Conservation (phyloP, 2,888 invertebrate genomes). For the Lycia hirtaria region DNA sequence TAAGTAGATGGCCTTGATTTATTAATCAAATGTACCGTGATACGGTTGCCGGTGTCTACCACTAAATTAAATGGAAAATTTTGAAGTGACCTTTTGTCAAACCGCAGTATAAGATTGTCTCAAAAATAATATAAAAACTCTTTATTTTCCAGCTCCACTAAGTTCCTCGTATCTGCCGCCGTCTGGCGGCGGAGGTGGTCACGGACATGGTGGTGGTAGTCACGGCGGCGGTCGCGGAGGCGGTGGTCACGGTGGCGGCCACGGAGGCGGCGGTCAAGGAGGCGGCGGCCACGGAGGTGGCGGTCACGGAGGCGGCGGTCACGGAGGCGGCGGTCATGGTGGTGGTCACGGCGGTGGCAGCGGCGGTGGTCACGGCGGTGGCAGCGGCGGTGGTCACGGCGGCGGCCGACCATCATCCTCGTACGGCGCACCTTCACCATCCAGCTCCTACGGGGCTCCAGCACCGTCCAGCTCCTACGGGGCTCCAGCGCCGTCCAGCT, state of each 20-base stretch:
- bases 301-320: slow-evolving; percentile 35
- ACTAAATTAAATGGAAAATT: no score
- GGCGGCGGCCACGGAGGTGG: slow-evolving; percentile 44
- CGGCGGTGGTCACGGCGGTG: slow-evolving; percentile 52
- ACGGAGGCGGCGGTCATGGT: background rate
- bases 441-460: slow-evolving; percentile 68
- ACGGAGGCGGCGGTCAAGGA: slow-evolving; percentile 63
- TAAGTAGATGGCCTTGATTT: no score
- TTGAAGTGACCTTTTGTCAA: no score
- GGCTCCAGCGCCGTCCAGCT: slow-evolving; percentile 56
- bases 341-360: background rate
- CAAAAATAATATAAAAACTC: background rate
- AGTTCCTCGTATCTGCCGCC: slow-evolving; percentile 87
- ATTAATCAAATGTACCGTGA: no score
- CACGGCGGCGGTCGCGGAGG: slow-evolving; percentile 48
- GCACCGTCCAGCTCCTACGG: slow-evolving; percentile 77
- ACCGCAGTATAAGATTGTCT: no score
- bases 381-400: slow-evolving; percentile 62
- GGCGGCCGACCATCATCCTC: slow-evolving; percentile 60
- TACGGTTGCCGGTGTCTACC: no score
- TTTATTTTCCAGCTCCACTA: slow-evolving; percentile 78
- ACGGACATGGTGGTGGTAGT: slow-evolving; percentile 54
- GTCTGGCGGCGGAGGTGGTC: slow-evolving; percentile 59
- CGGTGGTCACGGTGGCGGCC: slow-evolving; percentile 51
- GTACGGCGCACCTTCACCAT: slow-evolving; percentile 61